Conservation (phyloP, 2,113 vertebrate species). For the Verasper variegatus region DNA sequence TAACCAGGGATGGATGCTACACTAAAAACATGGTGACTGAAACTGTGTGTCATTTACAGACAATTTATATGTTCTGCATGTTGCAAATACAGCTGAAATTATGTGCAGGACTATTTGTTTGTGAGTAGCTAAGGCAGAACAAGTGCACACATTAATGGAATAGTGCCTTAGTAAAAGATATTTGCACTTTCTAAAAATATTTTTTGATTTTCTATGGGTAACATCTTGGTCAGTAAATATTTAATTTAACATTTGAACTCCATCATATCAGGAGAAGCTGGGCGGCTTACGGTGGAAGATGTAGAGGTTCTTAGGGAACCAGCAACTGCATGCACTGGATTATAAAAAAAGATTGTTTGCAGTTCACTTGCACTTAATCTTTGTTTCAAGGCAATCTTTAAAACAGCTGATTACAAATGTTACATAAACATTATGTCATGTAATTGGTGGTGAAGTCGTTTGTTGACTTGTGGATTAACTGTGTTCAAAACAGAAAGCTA, state of each 20-base stretch:
- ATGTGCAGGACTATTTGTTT: neutral
- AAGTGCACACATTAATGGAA: neutral
- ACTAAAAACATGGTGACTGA: too few relatives aligned
- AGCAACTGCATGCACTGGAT: neutral
- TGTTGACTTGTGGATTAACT: constrained; percentile 8
- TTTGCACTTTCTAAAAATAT: neutral
- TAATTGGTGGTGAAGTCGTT: neutral
- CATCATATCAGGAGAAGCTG: neutral
- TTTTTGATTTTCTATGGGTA: neutral
- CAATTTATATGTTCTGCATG: neutral
- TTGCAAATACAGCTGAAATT: neutral
- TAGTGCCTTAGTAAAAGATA: neutral
- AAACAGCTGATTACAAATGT: constrained; percentile 17
- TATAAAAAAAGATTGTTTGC: constrained; percentile 5
- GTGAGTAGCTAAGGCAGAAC: neutral
- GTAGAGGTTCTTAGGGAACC: neutral
- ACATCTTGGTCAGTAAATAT: neutral
- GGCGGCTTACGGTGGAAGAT: neutral
- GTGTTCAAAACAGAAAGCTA: constrained; percentile 2
- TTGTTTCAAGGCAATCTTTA: constrained; percentile 11
- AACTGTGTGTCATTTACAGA: neutral
- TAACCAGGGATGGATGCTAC: constrained; percentile 1
- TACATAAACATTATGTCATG: constrained; percentile 27
- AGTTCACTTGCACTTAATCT: neutral
- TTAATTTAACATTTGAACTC: neutral